Base-by-base conservation (phyloP, 2,888 invertebrate genomes). In the Apamea monoglypha region DNA sequence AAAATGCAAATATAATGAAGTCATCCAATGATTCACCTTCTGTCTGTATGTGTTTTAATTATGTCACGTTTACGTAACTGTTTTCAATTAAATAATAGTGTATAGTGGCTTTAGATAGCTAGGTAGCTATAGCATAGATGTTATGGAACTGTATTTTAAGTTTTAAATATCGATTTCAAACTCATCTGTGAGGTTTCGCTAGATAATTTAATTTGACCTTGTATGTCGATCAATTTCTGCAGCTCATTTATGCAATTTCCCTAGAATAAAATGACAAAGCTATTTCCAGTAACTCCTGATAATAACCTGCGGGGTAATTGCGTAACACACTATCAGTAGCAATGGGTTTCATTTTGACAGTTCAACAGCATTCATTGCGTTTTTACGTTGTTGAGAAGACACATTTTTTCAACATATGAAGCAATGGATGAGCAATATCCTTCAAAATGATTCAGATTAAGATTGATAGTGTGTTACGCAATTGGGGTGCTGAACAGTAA, bases 1-100 rank as follows among this genome's bases (percentile, higher is more conserved):
- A 36, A 70, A 70, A 79, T 50, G 32, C 29, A 18, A 70, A 68
- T 53, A 16, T 8, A 29, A 74, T 82, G 71, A 68, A 63, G 63
- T 82, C 72, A 82, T 59, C 29, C 5, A 40, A 8, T 82, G 82
- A 82, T 59, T 79, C 84, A 84, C 18, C 56, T 47, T 47, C 47
- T n/a, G 47, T 68, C 53, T 44, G 10, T 4, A 12, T 53, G 50
- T 32, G 36, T 63, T 72, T 50, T 72, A 59, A 72, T 71, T 61
- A 29, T 68, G 29, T 56, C 44, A 68, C 32, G 53, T 44, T 29
- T 32, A 16, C 14, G 8, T 59, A 53, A 40, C 1, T 61, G 8
- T 29, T 77, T 68, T 47, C 7, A 53, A 61, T 74, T 5, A 14
- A 29, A 36, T 63, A 40, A 25, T 25, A 18, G 5, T n/a, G n/a